These are phyloP conservation scores for Clarias batrachus DNA, from an alignment of 2,113 vertebrate genomes.

Conservation along the genomic window DNA sequence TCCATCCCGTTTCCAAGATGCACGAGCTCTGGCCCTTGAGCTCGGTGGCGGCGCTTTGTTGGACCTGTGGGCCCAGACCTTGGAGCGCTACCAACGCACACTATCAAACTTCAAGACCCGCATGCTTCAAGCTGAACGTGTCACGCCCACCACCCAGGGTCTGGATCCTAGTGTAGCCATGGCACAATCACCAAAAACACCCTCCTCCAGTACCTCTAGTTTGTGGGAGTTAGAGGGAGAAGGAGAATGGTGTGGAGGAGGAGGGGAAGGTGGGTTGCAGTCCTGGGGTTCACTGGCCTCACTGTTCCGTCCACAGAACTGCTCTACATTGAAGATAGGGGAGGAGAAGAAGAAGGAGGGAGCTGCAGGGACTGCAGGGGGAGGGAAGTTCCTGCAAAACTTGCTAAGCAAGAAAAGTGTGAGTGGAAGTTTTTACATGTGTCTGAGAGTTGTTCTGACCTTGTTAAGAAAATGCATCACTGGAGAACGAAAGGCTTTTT, in stretches of 20 bases:
- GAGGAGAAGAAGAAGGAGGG: slow-evolving; percentile 70
- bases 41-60: slow-evolving; percentile 75
- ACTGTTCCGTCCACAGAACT: slow-evolving; percentile 73
- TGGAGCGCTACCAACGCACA: slow-evolving; percentile 76
- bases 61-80: slow-evolving; percentile 77
- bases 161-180: slow-evolving; percentile 42
- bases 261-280: slow-evolving; percentile 67
- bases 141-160: not conserved
- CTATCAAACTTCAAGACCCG: slow-evolving; percentile 74
- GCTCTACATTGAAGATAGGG: slow-evolving; percentile 74
- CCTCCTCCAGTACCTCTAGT: slow-evolving; percentile 56
- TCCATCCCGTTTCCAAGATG: slow-evolving; percentile 82
- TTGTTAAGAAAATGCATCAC: not conserved
- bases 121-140: slow-evolving; percentile 69
- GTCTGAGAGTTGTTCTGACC: not conserved
- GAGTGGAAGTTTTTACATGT: slow-evolving; percentile 51
- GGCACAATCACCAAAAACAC: slow-evolving; percentile 56
- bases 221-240: slow-evolving; percentile 70
- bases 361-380: slow-evolving; percentile 53
- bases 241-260: slow-evolving; percentile 67
- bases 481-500: not conserved
- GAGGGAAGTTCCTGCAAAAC: slow-evolving; percentile 76
- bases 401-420: slow-evolving; percentile 75
- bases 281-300: slow-evolving; percentile 77
- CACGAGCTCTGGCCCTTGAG: slow-evolving; percentile 78